These are phyloP conservation scores for Ammodytes dubius DNA, from an alignment of 2,113 vertebrate genomes.

Conservation along the genomic window DNA sequence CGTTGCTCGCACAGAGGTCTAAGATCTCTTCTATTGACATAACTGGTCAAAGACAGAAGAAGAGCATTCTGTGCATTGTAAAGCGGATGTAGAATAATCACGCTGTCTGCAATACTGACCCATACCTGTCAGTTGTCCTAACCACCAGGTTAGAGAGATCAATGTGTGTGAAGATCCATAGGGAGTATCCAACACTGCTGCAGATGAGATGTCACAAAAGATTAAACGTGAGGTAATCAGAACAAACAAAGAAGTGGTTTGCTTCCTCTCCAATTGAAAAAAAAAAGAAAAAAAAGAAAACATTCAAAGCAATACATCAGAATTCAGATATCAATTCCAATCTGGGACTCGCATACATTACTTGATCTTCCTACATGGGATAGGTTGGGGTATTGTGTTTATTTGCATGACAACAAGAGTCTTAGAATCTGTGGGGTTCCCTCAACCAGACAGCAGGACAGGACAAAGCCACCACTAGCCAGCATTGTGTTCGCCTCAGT, in stretches of 20 bases:
- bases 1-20: neutral
- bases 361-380: neutral
- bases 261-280: neutral
- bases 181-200: slow-evolving; percentile 47
- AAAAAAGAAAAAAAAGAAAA: slow-evolving; percentile 19
- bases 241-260: neutral
- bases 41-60: neutral
- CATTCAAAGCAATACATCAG: neutral
- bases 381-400: neutral
- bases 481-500: slow-evolving; percentile 54
- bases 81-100: slow-evolving; percentile 8
- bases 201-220: slow-evolving; percentile 62
- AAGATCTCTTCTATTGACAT: neutral
- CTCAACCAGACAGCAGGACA: slow-evolving; percentile 19
- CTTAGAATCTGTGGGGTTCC: slow-evolving; percentile 16
- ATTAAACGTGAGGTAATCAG: slow-evolving; percentile 32
- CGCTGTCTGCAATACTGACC: neutral
- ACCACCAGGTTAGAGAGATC: slow-evolving; percentile 34
- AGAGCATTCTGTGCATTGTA: neutral
- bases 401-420: neutral
- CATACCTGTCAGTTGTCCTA: slow-evolving; percentile 22
- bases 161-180: slow-evolving; percentile 8
- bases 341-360: too few species aligned
- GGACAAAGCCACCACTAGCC: slow-evolving; percentile 48
- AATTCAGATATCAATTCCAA: neutral